Percentiles rank a stretch among this genome's conserved stretches.
Evolutionary conservation across 2,888 invertebrate genomes (phyloP).

Genomic region (Drosophila recens): DNA sequence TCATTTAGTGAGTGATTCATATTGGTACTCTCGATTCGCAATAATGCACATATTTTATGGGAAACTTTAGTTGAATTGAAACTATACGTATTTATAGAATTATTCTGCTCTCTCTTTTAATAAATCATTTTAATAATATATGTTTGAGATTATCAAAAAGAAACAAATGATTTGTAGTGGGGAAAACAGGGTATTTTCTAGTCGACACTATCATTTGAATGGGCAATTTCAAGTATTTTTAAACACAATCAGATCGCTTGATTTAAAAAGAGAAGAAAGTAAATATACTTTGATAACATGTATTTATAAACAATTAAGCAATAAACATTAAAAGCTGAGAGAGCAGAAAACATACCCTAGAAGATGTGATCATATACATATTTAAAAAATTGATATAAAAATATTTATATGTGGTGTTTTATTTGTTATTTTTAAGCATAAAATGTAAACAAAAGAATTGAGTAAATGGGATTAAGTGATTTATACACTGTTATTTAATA

Average conservation of each 20-base stretch:
- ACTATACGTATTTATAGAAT: too few relatives aligned
- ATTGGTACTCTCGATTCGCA: neutral
- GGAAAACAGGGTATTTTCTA: neutral
- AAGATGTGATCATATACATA: neutral
- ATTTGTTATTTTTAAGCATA: neutral
- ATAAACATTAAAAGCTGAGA: neutral
- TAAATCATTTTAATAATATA: too few relatives aligned
- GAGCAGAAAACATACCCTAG: neutral
- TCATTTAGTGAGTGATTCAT: neutral
- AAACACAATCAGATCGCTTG: neutral
- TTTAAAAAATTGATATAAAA: neutral
- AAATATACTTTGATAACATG: neutral
- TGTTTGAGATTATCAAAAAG: too few relatives aligned
- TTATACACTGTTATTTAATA: conserved; percentile 1
- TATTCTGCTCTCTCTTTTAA: too few relatives aligned
- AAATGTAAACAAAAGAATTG: conserved; percentile 1
- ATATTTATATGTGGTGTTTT: neutral
- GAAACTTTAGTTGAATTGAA: neutral
- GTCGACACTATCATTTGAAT: neutral
- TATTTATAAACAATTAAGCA: conserved; percentile 6
- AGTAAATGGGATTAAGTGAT: conserved; percentile 3
- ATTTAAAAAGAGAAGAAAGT: neutral
- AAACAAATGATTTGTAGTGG: neutral
- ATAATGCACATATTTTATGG: neutral
- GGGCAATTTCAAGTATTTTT: neutral